These are phyloP conservation scores for Penaeus monodon DNA, from an alignment of 2,888 invertebrate genomes.

Conservation along the genomic window DNA sequence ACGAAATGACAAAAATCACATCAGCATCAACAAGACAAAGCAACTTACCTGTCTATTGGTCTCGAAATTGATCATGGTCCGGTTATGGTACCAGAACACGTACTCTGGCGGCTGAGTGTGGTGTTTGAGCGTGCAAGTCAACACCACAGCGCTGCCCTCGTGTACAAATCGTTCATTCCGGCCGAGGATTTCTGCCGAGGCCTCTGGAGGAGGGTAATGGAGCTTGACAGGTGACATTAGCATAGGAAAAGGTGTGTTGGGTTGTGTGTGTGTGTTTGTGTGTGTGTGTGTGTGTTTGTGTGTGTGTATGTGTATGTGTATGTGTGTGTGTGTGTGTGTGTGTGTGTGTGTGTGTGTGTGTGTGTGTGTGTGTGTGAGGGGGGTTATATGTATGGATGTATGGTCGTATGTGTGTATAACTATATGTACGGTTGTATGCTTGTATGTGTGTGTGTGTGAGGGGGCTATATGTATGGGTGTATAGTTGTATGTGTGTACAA, in stretches of 20 bases:
- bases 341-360: conserved; percentile 6
- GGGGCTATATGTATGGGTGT: too few species aligned
- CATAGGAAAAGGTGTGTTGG: not conserved
- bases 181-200: conserved; percentile 80
- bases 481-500: too few species aligned
- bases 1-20: not conserved
- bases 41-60: conserved; percentile 51
- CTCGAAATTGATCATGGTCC: conserved; percentile 66
- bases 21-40: not conserved
- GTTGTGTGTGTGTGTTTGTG: conserved; percentile 56
- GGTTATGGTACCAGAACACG: conserved; percentile 85
- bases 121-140: conserved; percentile 80
- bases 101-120: conserved; percentile 88
- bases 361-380: too few species aligned
- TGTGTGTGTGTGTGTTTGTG: conserved; percentile 24
- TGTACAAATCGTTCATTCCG: conserved; percentile 88
- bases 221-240: too few species aligned
- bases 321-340: not conserved
- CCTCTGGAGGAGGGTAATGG: conserved; percentile 24
- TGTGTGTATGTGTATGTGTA: too few species aligned
- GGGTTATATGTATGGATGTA: too few species aligned
- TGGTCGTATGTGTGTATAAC: too few species aligned
- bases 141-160: conserved; percentile 84
- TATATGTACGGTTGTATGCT: too few species aligned
- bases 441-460: too few species aligned